Percentiles rank a stretch among this genome's conserved stretches.
These are phyloP conservation scores for Hippocampus barbouri DNA, from an alignment of 2,113 vertebrate species.

Conservation along the genomic window DNA sequence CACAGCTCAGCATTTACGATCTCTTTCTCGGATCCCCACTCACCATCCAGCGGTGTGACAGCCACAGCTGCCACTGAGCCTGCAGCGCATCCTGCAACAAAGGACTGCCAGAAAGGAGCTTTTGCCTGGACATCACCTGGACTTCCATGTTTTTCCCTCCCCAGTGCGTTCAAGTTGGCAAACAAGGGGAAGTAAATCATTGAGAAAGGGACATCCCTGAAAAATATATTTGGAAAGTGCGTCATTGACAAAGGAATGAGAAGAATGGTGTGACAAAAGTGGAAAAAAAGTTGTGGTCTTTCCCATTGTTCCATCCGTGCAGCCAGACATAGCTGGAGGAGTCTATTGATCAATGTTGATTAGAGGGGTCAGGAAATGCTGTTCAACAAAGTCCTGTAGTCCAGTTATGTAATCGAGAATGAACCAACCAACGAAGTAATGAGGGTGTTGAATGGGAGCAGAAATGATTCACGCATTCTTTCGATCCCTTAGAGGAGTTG, in stretches of 20 bases:
- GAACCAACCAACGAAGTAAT: constrained; percentile 13
- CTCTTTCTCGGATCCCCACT: not conserved
- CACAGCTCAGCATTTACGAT: not conserved
- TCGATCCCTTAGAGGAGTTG: not conserved
- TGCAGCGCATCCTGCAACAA: constrained; percentile 67
- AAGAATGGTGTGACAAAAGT: not conserved
- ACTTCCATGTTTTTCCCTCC: constrained; percentile 38
- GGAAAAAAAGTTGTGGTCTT: constrained; percentile 6
- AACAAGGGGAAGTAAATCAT: constrained; percentile 84
- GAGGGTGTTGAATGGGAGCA: constrained; percentile 1
- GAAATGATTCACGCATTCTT: not conserved
- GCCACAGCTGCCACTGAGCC: constrained; percentile 76
- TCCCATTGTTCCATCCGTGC: constrained; percentile 3
- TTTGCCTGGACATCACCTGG: constrained; percentile 46
- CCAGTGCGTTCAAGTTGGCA: constrained; percentile 76
- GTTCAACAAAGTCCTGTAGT: not conserved
- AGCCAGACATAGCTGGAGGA: constrained; percentile 53
- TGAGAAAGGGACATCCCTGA: constrained; percentile 79
- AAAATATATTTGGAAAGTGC: not conserved
- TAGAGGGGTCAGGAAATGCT: constrained; percentile 19
- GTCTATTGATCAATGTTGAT: constrained; percentile 54
- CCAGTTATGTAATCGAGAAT: constrained; percentile 32
- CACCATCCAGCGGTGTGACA: constrained; percentile 79
- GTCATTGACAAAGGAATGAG: not conserved
- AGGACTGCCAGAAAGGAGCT: constrained; percentile 76